A percentile compares a stretch with the other conserved stretches of the same genome.
These are phyloP conservation scores for Strigamia transsilvanica DNA, from an alignment of 2,888 invertebrate genomes.

Conservation along the genomic window DNA sequence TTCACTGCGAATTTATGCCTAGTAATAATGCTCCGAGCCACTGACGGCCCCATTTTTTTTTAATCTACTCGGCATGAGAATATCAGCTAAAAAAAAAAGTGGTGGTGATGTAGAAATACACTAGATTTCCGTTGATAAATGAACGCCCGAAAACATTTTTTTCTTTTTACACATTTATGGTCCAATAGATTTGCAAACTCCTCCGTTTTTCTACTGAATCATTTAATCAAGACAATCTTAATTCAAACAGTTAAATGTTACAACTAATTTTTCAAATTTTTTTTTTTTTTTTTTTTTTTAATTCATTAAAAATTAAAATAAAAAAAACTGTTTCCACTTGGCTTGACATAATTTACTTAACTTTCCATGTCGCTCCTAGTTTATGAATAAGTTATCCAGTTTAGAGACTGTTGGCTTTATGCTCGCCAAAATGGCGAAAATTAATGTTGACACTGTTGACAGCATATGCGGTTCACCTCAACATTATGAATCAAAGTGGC, in stretches of 20 bases:
- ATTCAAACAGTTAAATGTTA: not conserved
- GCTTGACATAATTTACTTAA: conserved; percentile 3
- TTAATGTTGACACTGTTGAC: conserved; percentile 8
- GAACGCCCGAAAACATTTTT: not conserved
- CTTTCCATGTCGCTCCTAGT: not conserved
- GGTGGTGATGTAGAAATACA: not conserved
- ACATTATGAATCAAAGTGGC: conserved; percentile 6
- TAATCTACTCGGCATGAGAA: not conserved
- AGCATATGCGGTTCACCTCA: conserved; percentile 3
- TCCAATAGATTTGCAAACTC: not conserved
- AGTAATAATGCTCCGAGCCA: conserved; percentile 8
- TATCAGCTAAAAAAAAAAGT: not conserved
- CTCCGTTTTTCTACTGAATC: not conserved
- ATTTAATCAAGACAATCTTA: not conserved
- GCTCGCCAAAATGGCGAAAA: not conserved
- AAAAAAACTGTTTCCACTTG: not conserved
- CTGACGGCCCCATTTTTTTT: conserved; percentile 1
- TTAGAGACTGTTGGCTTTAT: conserved; percentile 3
- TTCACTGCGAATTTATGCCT: conserved; percentile 8
- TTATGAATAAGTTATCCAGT: conserved; percentile 3
- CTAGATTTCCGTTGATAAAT: not conserved
- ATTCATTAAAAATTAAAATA: not conserved
- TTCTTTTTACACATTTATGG: conserved; percentile 3
- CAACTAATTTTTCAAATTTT: not conserved
- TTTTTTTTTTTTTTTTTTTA: not conserved